Evolutionary conservation across 2,888 invertebrate species (phyloP), one percentile per base, ranked within the genome.

Genomic region (Ernsta delagoae): DNA sequence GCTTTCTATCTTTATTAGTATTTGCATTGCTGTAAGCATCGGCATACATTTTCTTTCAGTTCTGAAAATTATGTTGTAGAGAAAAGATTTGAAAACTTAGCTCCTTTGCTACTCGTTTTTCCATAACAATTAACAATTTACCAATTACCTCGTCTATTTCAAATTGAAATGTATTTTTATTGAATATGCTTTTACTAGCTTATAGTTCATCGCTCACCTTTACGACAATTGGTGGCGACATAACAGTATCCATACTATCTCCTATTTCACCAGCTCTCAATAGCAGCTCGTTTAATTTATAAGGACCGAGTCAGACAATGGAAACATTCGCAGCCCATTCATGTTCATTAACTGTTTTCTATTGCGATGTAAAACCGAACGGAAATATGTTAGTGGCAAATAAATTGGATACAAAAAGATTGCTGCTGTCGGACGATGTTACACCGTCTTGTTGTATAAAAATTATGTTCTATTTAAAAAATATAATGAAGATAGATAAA

Each of bases 371-470:
- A 61, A 61, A 61, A 45, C 67, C 36, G 61, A 67, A 61, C 56
- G 54, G 67, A 67, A 61, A 67, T 61, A 67, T 67, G 67, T 67
- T 67, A 61, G 45, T 56, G 61, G 67, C 39, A 41, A 54, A 67
- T 63, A 63, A 63, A 63, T 61, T 67, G 67, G 67, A 61, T 61
- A 67, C 67, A 54, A 67, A 67, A 56, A 62, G 61, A 68, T 68
- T 56, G 67, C 61, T 59, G 59, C 59, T 68, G 36, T 36, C 6
- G 36, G 39, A 0, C 8, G 24, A 2, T 4, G n/a, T 62, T 12
- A 68, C 67, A 68, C 67, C 67, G 61, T 56, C 11, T 16, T n/a
- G 45, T 9, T 9, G 9, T 0, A 11, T 43, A 43, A 4, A 39
- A 5, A 39, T 39, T 39, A 39, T 39, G 5, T 39, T 39, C 0